These are phyloP conservation scores for Mechanitis mazaeus DNA, from an alignment of 2,888 invertebrate genomes.

Conservation along the genomic window DNA sequence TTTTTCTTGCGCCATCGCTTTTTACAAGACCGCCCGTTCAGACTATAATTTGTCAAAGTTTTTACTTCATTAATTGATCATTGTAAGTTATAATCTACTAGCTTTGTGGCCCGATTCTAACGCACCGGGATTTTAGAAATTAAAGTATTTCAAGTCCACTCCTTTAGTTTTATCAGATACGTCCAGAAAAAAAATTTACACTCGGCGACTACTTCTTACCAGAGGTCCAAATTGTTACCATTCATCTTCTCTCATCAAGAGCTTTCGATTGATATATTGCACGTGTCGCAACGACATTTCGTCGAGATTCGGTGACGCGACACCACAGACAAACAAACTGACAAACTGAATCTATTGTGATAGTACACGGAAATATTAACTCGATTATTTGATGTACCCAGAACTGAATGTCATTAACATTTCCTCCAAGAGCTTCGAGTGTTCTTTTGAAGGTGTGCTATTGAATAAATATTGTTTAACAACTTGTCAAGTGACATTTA, in stretches of 20 bases:
- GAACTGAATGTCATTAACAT: slow-evolving; percentile 70
- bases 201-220: too few species aligned
- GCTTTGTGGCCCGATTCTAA: too few species aligned
- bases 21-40: slow-evolving; percentile 52
- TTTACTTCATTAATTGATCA: slow-evolving; percentile 63
- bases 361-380: slow-evolving; percentile 46
- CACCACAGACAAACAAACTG: too few species aligned
- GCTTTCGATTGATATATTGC: too few species aligned
- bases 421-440: slow-evolving; percentile 68
- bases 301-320: too few species aligned
- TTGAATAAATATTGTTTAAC: slow-evolving; percentile 73
- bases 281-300: too few species aligned
- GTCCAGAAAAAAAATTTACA: too few species aligned
- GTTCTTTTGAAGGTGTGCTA: slow-evolving; percentile 58
- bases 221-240: too few species aligned
- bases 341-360: slow-evolving; percentile 12
- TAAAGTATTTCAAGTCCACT: too few species aligned
- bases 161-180: too few species aligned
- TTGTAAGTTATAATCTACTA: slow-evolving; percentile 24
- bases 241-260: too few species aligned
- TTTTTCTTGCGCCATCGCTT: slow-evolving; percentile 53
- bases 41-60: slow-evolving; percentile 66
- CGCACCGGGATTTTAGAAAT: too few species aligned
- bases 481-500: slow-evolving; percentile 71
- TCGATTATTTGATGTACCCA: slow-evolving; percentile 48